Conservation (phyloP, 1,140 invertebrate genomes). For the Pseudomyrmex flavicornis region DNA sequence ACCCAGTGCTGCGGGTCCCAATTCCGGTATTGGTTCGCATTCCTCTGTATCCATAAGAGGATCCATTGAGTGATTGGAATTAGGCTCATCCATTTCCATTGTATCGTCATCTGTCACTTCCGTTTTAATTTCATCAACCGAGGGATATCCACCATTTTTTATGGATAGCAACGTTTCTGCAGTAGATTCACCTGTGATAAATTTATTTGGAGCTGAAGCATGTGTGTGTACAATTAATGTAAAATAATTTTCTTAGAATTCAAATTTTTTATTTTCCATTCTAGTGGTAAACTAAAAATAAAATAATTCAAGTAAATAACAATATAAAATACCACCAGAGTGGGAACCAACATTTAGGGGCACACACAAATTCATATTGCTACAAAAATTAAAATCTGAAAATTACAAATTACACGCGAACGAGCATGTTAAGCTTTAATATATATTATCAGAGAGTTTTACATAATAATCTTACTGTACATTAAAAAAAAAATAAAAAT, state of each 20-base stretch:
- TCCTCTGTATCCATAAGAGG: constrained; percentile 86
- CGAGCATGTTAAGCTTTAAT: too few relatives aligned
- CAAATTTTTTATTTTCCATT: not conserved
- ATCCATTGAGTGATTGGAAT: constrained; percentile 81
- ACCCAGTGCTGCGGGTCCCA: constrained; percentile 91
- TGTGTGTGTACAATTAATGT: too few relatives aligned
- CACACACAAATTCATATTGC: too few relatives aligned
- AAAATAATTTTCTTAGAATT: not conserved
- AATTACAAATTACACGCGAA: too few relatives aligned
- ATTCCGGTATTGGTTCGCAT: constrained; percentile 87
- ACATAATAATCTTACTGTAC: too few relatives aligned
- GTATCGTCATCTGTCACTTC: constrained; percentile 87
- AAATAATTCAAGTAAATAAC: too few relatives aligned
- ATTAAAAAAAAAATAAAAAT: too few relatives aligned
- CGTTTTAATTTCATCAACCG: constrained; percentile 81
- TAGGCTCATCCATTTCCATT: constrained; percentile 86
- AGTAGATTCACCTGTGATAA: constrained; percentile 82
- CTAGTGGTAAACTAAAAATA: too few relatives aligned
- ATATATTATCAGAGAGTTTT: too few relatives aligned
- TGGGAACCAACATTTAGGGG: too few relatives aligned
- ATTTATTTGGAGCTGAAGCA: constrained; percentile 19
- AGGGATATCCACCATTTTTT: constrained; percentile 86
- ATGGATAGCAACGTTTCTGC: constrained; percentile 85
- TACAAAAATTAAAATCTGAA: too few relatives aligned
- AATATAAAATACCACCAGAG: too few relatives aligned